These are phyloP conservation scores for Natrix natrix DNA, from an alignment of 2,797 vertebrate species.

Conservation along the genomic window DNA sequence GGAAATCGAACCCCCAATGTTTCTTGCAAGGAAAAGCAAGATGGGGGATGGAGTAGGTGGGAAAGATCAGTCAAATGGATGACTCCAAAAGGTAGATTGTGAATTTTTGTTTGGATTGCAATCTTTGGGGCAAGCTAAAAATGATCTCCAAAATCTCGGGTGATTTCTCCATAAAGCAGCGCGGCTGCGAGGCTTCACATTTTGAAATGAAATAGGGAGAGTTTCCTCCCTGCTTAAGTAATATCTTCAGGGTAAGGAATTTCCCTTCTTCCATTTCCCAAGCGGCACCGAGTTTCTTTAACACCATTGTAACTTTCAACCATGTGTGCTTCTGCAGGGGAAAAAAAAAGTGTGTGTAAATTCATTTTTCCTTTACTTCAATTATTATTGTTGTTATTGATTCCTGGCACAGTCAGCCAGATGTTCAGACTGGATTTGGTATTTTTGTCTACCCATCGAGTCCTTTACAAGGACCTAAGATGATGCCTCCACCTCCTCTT, in stretches of 20 bases:
- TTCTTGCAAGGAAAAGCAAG: constrained; percentile 8
- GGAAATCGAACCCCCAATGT: constrained; percentile 22
- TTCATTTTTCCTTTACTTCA: constrained; percentile 58
- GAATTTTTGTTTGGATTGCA: constrained; percentile 17
- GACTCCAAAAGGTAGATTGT: not conserved
- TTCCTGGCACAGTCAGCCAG: not conserved
- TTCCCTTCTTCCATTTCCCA: not conserved
- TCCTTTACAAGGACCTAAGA: not conserved
- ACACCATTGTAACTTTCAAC: constrained; percentile 50
- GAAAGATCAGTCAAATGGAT: not conserved
- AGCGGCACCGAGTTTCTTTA: constrained; percentile 21
- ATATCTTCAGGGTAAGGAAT: constrained; percentile 24
- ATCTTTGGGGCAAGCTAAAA: not conserved
- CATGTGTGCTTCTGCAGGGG: constrained; percentile 50
- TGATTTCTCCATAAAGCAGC: not conserved
- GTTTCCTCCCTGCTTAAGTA: constrained; percentile 35
- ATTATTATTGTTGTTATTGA: not conserved
- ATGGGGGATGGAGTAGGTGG: not conserved
- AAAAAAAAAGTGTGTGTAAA: constrained; percentile 58
- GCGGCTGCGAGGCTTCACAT: not conserved
- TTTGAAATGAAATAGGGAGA: not conserved
- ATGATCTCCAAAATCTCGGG: not conserved
- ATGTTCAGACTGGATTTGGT: not conserved
- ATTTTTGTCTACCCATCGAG: not conserved
- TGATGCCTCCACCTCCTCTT: too few relatives aligned